Conservation (phyloP, 2,113 vertebrate genomes). For the Eulacestoma nigropectus region DNA sequence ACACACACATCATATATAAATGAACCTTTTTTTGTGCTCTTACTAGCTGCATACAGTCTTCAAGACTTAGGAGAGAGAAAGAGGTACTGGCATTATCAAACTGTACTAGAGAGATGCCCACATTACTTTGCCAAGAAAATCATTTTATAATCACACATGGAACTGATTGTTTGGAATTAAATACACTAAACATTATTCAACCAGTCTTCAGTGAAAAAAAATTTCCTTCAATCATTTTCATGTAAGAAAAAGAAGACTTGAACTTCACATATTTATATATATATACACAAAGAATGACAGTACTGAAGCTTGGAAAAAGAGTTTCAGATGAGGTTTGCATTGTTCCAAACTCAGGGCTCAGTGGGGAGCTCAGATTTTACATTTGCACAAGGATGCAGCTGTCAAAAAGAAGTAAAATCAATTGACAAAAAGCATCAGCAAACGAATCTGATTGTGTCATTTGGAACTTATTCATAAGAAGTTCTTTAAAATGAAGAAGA, state of each 20-base stretch:
- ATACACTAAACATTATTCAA: constrained; percentile 9
- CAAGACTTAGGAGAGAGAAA: not conserved
- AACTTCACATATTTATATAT: not conserved
- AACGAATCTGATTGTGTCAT: not conserved
- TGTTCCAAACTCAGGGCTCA: constrained; percentile 33
- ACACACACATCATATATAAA: not conserved
- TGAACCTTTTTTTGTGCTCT: not conserved
- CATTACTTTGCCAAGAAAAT: not conserved
- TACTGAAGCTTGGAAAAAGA: constrained; percentile 34
- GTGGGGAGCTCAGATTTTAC: constrained; percentile 34
- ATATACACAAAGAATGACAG: not conserved
- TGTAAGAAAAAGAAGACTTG: constrained; percentile 10
- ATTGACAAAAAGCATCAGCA: not conserved
- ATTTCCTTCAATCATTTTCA: constrained; percentile 8
- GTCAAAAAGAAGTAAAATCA: constrained; percentile 40
- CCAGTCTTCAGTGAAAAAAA: not conserved
- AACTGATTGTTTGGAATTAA: constrained; percentile 12
- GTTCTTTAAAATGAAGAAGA: not conserved
- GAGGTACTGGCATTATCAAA: not conserved
- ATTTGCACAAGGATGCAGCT: not conserved
- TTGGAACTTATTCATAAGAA: not conserved
- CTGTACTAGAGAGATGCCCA: not conserved
- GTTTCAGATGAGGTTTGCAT: constrained; percentile 31
- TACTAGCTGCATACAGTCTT: not conserved
- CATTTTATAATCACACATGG: not conserved